These are phyloP conservation scores for Malaclemys terrapin DNA, from an alignment of 2,113 vertebrate species.

Conservation along the genomic window DNA sequence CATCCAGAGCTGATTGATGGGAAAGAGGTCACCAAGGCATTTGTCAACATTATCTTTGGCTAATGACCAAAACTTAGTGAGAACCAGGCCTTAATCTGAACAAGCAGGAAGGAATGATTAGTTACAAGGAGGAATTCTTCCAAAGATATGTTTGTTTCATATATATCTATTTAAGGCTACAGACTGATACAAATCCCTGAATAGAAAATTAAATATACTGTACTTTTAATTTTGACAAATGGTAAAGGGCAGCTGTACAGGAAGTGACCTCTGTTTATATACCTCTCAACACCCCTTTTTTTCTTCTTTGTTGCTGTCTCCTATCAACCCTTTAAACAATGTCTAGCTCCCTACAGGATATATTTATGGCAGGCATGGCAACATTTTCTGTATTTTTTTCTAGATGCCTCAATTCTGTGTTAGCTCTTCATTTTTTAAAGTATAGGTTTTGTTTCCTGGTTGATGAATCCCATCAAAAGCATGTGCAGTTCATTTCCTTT, in stretches of 20 bases:
- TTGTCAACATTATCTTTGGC: not conserved
- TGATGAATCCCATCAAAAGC: not conserved
- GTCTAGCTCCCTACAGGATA: not conserved
- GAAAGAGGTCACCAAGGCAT: not conserved
- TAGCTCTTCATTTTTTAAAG: not conserved
- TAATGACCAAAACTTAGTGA: constrained; percentile 1
- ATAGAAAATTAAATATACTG: not conserved
- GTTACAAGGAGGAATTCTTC: not conserved
- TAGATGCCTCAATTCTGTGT: not conserved
- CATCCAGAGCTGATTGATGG: constrained; percentile 47
- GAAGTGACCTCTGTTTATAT: constrained; percentile 2
- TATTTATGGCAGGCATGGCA: not conserved
- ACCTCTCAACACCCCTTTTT: not conserved
- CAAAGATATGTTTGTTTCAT: not conserved
- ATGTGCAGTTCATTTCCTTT: not conserved
- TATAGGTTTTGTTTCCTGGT: not conserved
- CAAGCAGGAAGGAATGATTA: not conserved
- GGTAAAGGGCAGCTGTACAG: constrained; percentile 15
- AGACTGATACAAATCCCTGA: not conserved
- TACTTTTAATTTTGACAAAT: not conserved
- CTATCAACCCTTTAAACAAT: not conserved
- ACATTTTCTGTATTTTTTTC: not conserved
- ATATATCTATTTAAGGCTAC: not conserved
- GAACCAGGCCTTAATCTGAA: constrained; percentile 15
- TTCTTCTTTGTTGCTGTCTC: not conserved